Evolutionary conservation across 2,888 invertebrate species (phyloP).

Genomic region (Itoplectis maculator): DNA sequence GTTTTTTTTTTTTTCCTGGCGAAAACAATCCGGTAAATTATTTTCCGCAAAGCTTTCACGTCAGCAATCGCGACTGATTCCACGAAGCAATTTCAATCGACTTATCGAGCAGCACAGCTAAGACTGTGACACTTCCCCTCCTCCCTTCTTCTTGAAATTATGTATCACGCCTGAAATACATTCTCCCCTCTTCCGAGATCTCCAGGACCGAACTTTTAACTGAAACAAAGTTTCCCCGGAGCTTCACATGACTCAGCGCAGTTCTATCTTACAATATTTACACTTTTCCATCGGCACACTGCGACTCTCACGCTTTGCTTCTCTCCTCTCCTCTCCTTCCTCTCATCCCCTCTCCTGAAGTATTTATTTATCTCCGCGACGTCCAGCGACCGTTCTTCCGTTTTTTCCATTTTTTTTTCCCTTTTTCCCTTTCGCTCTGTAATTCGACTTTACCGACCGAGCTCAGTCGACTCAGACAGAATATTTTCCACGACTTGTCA

Average conservation of each 20-base stretch:
- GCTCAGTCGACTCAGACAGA: neutral
- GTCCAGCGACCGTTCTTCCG: neutral
- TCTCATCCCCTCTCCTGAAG: slow-evolving; percentile 9
- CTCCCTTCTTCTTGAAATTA: neutral
- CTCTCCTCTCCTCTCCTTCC: neutral
- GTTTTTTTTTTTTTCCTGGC: no score
- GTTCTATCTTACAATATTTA: slow-evolving; percentile 58
- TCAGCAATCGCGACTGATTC: no score
- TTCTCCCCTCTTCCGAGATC: neutral
- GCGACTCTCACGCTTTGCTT: slow-evolving; percentile 5
- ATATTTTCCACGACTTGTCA: neutral
- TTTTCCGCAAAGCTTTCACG: no score
- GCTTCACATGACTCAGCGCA: neutral
- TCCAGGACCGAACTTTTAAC: neutral
- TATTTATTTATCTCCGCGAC: slow-evolving; percentile 50
- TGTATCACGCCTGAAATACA: neutral
- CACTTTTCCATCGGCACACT: slow-evolving; percentile 40
- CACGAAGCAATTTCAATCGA: neutral
- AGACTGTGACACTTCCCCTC: neutral
- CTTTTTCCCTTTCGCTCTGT: neutral
- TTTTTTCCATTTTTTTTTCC: neutral
- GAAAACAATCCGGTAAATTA: no score
- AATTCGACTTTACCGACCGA: neutral
- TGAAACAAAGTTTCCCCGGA: slow-evolving; percentile 5
- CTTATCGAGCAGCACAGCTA: neutral